Base-by-base conservation (phyloP, 2,113 vertebrate genomes). In the Natator depressus region DNA sequence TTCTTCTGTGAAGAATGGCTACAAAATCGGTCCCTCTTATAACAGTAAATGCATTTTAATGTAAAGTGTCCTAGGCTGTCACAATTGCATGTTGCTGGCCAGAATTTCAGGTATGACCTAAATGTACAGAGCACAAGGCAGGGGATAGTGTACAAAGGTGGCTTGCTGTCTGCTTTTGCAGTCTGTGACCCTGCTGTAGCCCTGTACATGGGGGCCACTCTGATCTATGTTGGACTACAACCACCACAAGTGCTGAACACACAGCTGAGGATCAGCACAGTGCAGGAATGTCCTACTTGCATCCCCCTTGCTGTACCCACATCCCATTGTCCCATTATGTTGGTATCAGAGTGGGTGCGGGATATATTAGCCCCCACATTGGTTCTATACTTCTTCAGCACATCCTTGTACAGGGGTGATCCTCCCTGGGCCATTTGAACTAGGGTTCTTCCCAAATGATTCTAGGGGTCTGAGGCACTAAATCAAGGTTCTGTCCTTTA, bases 251-350 rank as follows among this genome's bases (percentile, higher is more conserved):
- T 3, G 5, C 5, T 83, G 69, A 89, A 38, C 8, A 47, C 1
- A 4, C 2, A 11, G 53, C 76, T 84, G 19, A 90, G 87, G 35
- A 49, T 75, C 47, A 84, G 17, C 19, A 8, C 35, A 57, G 49
- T 7, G 47, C 0, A 1, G 5, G 20, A 82, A 38, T 65, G 35
- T 38, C 4, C 72, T 78, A 20, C 31, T 27, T 55, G n/a, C 7
- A 4, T 1, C 11, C 4, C 5, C 8, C 81, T 84, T 65, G 10
- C 17, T 55, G 1, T 2, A 57, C 10, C 0, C 11, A 82, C 14
- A 69, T 8, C 49, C 3, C 27, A 76, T 14, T 42, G 57, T 75
- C 85, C 47, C 2, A 0, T 1, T 1, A 55, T 50, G 7, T 38
- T 69, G n/a, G 10, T 69, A 69, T 19, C 65, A 69, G 65, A 38